Percentiles rank a stretch among this genome's conserved stretches.
Conservation (phyloP, 1,140 invertebrate species). For the Drosophila oshimai region DNA sequence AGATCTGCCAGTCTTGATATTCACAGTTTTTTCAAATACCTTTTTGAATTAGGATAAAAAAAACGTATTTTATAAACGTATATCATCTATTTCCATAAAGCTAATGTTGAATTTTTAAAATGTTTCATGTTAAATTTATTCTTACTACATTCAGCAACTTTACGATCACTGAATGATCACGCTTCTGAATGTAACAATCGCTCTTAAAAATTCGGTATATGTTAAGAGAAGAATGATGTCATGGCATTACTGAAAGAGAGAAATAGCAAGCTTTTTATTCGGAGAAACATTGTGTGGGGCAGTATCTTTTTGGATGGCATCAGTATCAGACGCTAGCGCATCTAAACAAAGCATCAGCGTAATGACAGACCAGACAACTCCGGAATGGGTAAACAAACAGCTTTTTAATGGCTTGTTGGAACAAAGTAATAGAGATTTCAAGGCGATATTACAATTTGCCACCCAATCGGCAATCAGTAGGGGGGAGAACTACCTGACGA, state of each 20-base stretch:
- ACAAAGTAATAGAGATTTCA: conserved; percentile 63
- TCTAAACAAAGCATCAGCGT: not conserved
- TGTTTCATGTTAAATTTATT: too few species aligned
- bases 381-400: conserved; percentile 82
- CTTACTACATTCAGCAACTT: too few species aligned
- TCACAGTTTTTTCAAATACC: too few species aligned
- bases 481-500: conserved; percentile 70
- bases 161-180: too few species aligned
- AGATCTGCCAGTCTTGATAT: too few species aligned
- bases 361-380: conserved; percentile 30
- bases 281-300: not conserved
- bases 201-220: not conserved
- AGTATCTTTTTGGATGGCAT: not conserved
- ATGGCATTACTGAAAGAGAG: not conserved
- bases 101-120: too few species aligned
- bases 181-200: not conserved
- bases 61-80: too few species aligned
- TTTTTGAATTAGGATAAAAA: too few species aligned
- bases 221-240: not conserved
- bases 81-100: too few species aligned
- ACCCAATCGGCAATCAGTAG: conserved; percentile 43
- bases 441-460: conserved; percentile 41
- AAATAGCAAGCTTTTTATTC: conserved; percentile 3
- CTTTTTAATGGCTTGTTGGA: conserved; percentile 82
- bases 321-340: not conserved